phyloP scores from a whole-genome alignment of 92 coral and sea anemone species.

The Zoanthus sansibaricus region DNA sequence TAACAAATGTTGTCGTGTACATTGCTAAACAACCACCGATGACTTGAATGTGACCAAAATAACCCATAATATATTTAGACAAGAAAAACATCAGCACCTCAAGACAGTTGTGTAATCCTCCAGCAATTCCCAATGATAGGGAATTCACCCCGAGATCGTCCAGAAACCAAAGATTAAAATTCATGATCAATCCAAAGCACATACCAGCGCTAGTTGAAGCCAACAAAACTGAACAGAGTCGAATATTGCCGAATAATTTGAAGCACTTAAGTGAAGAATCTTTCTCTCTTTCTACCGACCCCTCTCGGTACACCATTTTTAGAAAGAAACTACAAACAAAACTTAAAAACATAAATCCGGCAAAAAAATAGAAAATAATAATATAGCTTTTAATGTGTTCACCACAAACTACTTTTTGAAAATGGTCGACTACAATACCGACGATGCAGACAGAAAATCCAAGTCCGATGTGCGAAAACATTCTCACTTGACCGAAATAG shows the following conservation, averaged over 20 bases:
- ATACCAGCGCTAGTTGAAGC: constrained; percentile 57
- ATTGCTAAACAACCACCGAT: constrained; percentile 42
- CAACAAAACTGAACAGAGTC: constrained; percentile 56
- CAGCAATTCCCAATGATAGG: constrained; percentile 56
- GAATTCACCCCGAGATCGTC: constrained; percentile 63
- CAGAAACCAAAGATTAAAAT: constrained; percentile 59
- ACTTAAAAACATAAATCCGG: constrained; percentile 52
- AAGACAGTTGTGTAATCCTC: constrained; percentile 54
- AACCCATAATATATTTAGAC: constrained; percentile 43
- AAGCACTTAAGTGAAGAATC: constrained; percentile 51
- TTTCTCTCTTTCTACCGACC: neutral
- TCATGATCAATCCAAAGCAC: constrained; percentile 57
- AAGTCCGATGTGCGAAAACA: constrained; percentile 59
- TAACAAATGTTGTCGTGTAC: constrained; percentile 19
- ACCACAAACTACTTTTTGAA: constrained; percentile 56
- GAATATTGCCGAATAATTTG: constrained; percentile 49
- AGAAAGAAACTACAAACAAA: constrained; percentile 45
- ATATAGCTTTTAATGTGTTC: constrained; percentile 47
- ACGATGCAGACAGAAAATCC: constrained; percentile 53
- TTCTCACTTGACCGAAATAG: constrained; percentile 51
- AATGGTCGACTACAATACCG: constrained; percentile 51
- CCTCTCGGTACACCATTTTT: constrained; percentile 40
- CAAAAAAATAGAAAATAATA: constrained; percentile 55
- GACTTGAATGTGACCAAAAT: constrained; percentile 52
- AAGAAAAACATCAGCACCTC: constrained; percentile 57